Percentiles rank a stretch among this genome's conserved stretches.
Evolutionary conservation across 1,140 invertebrate genomes (phyloP).

Genomic region (Halyomorpha halys): DNA sequence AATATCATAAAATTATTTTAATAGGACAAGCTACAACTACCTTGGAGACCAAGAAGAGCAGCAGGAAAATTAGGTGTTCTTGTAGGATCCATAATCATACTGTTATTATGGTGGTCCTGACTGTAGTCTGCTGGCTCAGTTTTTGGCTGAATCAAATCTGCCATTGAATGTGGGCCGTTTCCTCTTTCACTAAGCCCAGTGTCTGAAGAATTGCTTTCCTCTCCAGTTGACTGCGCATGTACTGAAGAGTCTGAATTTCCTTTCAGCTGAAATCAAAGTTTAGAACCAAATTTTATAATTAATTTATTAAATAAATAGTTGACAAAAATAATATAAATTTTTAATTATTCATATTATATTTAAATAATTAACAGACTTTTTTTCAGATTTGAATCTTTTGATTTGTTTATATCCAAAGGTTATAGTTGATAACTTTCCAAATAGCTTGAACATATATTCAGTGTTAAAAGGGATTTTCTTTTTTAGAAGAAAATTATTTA

Average conservation of each 20-base stretch:
- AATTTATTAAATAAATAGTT: no score
- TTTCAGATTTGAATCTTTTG: not conserved
- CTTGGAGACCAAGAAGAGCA: constrained; percentile 58
- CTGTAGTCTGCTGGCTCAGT: constrained; percentile 28
- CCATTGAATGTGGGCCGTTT: constrained; percentile 31
- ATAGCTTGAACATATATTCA: no score
- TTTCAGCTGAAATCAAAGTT: constrained; percentile 34
- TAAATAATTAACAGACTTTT: not conserved
- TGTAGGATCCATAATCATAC: constrained; percentile 50
- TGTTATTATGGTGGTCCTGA: constrained; percentile 51
- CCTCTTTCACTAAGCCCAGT: constrained; percentile 55
- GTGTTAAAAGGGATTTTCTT: no score
- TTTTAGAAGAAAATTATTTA: no score
- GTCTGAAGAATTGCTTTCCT: constrained; percentile 53
- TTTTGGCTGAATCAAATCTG: not conserved
- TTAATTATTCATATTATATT: not conserved
- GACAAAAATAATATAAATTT: not conserved
- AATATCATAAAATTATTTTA: no score
- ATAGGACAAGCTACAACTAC: constrained; percentile 35
- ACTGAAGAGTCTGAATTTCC: constrained; percentile 41
- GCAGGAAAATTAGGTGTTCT: constrained; percentile 56
- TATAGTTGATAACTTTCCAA: no score
- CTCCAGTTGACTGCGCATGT: constrained; percentile 60
- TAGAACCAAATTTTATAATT: constrained; percentile 2
- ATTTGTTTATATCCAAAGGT: no score